Evolutionary conservation across 2,888 invertebrate species (phyloP), one percentile per base, ranked within the genome.

Genomic region (Drosophila austrosaltans): DNA sequence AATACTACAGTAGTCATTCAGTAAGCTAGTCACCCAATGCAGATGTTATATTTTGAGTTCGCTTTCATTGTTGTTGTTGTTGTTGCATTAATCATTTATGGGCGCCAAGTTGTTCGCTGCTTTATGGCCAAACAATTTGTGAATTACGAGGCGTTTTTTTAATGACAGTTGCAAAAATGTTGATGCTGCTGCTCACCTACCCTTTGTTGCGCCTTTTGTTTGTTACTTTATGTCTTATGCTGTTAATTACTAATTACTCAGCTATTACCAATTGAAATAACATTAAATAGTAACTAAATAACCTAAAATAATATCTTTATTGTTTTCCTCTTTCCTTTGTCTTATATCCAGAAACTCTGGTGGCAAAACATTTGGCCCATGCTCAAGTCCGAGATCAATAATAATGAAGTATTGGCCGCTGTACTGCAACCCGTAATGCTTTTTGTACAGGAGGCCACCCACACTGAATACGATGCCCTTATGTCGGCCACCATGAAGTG

Each of bases 301-400:
- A 6, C 25, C 28, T 48, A 36, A 36, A 32, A 36, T 36, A 10
- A 3, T 36, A 10, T 20, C 76, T 39, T 56, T 64, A 20, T 58
- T 53, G 56, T 66, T 71, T 75, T 56, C 39, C 60, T 10, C 20
- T 20, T 20, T 6, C 8, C 12, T 66, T 75, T 30, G 8, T 39
- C n/a, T 53, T 61, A 16, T 53, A 77, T 82, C 62, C 94, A 99
- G 98, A 98, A 98, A 96, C 93, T 98, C 62, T 96, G 98, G 94
- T 98, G 97, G 94, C 97, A 97, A 92, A 97, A 97, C 92, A 96
- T 98, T 59, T 98, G 98, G 96, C 98, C 98, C 40, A 95, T 96
- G 81, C 93, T 99, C 72, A 96, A 96, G 90, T 94, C 95, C 79
- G 98, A 98, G 92, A 95, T 98, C 93, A 95, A 95, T 87, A 95